Evolutionary conservation across 2,888 invertebrate species (phyloP).

Genomic region (Flexamia atlantica): DNA sequence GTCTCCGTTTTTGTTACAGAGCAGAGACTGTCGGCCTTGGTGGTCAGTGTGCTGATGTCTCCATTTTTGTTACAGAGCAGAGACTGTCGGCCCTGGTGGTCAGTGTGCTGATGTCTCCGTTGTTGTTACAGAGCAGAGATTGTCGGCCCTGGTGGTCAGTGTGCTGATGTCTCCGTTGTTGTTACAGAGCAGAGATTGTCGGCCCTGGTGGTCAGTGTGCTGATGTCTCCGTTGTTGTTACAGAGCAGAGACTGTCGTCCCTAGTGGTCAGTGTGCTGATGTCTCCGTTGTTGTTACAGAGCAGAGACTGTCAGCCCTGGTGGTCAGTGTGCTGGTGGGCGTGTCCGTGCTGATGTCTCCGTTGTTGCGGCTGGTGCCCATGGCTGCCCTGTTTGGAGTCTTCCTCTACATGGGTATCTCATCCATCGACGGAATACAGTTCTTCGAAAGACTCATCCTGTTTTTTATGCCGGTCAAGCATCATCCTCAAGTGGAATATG

Average conservation of each 20-base stretch:
- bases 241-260: constrained; percentile 91
- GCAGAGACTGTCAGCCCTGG: constrained; percentile 90
- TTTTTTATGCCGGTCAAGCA: constrained; percentile 97
- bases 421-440: constrained; percentile 95
- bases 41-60: constrained; percentile 88
- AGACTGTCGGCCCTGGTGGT: constrained; percentile 90
- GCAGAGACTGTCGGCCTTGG: constrained; percentile 90
- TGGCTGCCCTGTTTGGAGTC: constrained; percentile 98
- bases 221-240: constrained; percentile 86
- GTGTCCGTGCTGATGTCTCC: constrained; percentile 91
- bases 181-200: constrained; percentile 89
- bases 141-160: constrained; percentile 89
- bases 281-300: constrained; percentile 77
- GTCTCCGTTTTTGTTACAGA: constrained; percentile 75
- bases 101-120: constrained; percentile 85
- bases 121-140: constrained; percentile 83
- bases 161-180: constrained; percentile 83
- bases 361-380: constrained; percentile 90
- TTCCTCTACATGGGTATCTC: constrained; percentile 98
- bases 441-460: constrained; percentile 92
- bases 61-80: constrained; percentile 81
- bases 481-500: constrained; percentile 94
- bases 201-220: constrained; percentile 86
- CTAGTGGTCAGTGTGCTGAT: constrained; percentile 88
- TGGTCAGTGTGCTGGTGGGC: constrained; percentile 89